Conservation (phyloP, 2,888 invertebrate species). For the Drosophila longiperda region DNA sequence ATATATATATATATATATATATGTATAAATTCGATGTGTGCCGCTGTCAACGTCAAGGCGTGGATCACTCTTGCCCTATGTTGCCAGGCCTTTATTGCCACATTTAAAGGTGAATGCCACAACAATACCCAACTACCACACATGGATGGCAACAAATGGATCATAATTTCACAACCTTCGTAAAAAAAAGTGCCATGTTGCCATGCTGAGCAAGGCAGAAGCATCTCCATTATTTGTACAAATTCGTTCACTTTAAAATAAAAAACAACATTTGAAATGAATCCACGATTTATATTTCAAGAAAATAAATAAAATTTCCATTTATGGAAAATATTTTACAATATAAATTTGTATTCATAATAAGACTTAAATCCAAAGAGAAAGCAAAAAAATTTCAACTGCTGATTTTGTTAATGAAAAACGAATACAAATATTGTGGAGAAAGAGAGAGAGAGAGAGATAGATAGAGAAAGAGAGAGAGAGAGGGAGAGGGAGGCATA, state of each 20-base stretch:
- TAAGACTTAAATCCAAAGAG: too few species aligned
- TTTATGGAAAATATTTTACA: not conserved
- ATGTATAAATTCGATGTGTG: conserved; percentile 26
- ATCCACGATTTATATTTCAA: not conserved
- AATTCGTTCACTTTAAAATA: not conserved
- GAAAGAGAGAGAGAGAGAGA: not conserved
- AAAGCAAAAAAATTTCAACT: too few species aligned
- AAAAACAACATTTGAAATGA: not conserved
- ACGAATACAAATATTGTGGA: not conserved
- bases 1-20: not conserved
- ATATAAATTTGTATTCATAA: not conserved
- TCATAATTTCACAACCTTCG: not conserved
- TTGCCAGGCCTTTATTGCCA: conserved; percentile 19
- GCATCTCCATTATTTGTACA: not conserved
- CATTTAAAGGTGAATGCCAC: conserved; percentile 33
- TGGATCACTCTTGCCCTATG: conserved; percentile 45
- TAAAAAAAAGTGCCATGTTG: not conserved
- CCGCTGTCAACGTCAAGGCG: conserved; percentile 73
- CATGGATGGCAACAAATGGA: not conserved
- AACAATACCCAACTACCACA: not conserved
- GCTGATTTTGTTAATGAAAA: not conserved
- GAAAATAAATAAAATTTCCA: not conserved
- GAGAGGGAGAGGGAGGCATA: not conserved
- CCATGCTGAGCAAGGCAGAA: not conserved
- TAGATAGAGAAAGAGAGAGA: not conserved